Base-by-base conservation (phyloP, 1,140 invertebrate genomes). In the Drosophila navojoa region DNA sequence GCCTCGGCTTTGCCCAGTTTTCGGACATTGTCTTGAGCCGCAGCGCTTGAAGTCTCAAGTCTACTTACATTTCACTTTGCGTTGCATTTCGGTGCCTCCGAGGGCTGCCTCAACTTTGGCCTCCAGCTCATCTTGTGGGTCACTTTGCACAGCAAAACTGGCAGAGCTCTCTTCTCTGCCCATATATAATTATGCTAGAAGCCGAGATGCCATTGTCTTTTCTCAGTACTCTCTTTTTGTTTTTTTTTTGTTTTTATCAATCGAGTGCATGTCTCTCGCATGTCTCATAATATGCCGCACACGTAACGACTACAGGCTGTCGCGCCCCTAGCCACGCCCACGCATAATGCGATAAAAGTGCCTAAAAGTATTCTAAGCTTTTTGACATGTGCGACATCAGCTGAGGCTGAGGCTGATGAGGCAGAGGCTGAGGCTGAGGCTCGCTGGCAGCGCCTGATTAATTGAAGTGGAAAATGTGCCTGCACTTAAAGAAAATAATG, bases 391-490 rank as follows among this genome's bases (percentile, higher is more conserved):
- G 55, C 57, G 61, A 67, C 77, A 76, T 80, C 64, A 71, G 16
- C 35, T 15, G 11, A 42, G 44, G 52, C 40, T 19, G 38, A 19
- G 1, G 38, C 52, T 22, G 19, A 22, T 42, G 40, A 13, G 42
- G 15, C 42, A 3, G n/a, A n/a, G 42, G 6, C n/a, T 42, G 32
- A 11, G 57, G n/a, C 42, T 15, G 11, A 27, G 44, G 61, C 19
- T 22, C 19, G 19, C 19, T 22, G 19, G 19, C 42, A 27, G 35
- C 27, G 45, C 22, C 77, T 80, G 79, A 81, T 81, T 81, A 81
- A 81, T 81, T 81, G 79, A 81, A 81, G 79, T 81, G 75, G 77
- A 81, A 81, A 81, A 81, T 77, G 69, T 61, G 49, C 45, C 52
- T 55, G 67, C 53, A 55, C 53, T 55, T 11, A 25, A 38, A 55